Conservation (phyloP, 2,797 vertebrate species). For the Syndactyla subalaris region DNA sequence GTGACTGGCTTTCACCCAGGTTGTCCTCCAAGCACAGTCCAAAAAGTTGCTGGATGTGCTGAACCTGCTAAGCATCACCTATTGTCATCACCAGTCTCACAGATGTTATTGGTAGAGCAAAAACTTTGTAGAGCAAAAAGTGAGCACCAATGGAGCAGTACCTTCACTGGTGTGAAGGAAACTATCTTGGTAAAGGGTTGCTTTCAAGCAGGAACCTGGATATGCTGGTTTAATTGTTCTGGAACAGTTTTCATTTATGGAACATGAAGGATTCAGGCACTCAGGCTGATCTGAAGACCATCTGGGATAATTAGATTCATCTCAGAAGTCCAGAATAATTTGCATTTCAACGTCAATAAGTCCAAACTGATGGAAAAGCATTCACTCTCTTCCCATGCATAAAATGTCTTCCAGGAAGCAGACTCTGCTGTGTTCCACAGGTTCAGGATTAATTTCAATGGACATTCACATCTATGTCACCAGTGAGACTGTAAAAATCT, state of each 20-base stretch:
- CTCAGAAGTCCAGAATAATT: not conserved
- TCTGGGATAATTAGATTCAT: not conserved
- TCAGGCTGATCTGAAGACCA: not conserved
- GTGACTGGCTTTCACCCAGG: rapidly evolving
- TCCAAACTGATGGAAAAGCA: not conserved
- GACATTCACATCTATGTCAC: not conserved
- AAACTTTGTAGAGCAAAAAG: not conserved
- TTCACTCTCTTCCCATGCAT: not conserved
- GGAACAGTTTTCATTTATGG: not conserved
- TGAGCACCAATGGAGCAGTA: not conserved
- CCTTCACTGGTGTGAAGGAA: not conserved
- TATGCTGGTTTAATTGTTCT: not conserved
- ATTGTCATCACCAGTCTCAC: not conserved
- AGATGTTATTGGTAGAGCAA: not conserved
- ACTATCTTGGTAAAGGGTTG: not conserved
- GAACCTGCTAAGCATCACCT: not conserved
- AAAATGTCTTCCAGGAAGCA: not conserved
- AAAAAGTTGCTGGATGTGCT: not conserved
- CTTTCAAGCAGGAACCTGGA: not conserved
- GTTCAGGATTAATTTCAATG: not conserved
- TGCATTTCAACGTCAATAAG: not conserved
- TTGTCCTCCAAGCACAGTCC: not conserved
- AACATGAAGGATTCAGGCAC: not conserved
- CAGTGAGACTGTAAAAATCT: not conserved
- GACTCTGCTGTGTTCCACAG: not conserved